Evolutionary conservation across 2,797 vertebrate genomes (phyloP).

Genomic region (Zalophus californianus): DNA sequence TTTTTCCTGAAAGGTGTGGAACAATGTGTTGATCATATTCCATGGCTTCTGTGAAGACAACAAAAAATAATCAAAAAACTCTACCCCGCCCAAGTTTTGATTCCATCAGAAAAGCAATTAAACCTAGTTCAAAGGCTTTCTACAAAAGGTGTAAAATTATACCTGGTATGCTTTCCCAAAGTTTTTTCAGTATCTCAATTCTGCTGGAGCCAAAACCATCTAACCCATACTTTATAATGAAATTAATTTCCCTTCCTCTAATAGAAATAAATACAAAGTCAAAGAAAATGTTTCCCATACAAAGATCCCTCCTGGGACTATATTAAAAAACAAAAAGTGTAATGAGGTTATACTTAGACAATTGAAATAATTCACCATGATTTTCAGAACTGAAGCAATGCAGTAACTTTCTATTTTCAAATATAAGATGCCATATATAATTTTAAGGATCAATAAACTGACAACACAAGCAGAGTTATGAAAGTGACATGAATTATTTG

Average conservation of each 20-base stretch:
- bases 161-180: slow-evolving; percentile 48
- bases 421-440: neutral
- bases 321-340: slow-evolving; percentile 54
- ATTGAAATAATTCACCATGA: slow-evolving; percentile 54
- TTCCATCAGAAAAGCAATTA: slow-evolving; percentile 57
- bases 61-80: neutral
- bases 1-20: slow-evolving; percentile 86
- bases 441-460: slow-evolving; percentile 37
- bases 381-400: slow-evolving; percentile 1
- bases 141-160: neutral
- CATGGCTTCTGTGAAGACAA: slow-evolving; percentile 68
- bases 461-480: slow-evolving; percentile 16
- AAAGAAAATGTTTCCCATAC: slow-evolving; percentile 53
- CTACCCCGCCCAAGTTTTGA: neutral
- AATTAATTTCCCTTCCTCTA: slow-evolving; percentile 22
- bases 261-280: slow-evolving; percentile 49
- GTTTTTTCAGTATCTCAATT: slow-evolving; percentile 39
- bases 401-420: slow-evolving; percentile 19
- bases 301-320: slow-evolving; percentile 17
- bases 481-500: slow-evolving; percentile 20
- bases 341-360: neutral
- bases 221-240: neutral
- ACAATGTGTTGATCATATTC: slow-evolving; percentile 77
- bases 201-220: slow-evolving; percentile 15
- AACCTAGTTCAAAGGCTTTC: slow-evolving; percentile 61